Percentiles rank a stretch among this genome's conserved stretches.
These are phyloP conservation scores for Mimachlamys varia DNA, from an alignment of 2,888 invertebrate genomes.

Conservation along the genomic window DNA sequence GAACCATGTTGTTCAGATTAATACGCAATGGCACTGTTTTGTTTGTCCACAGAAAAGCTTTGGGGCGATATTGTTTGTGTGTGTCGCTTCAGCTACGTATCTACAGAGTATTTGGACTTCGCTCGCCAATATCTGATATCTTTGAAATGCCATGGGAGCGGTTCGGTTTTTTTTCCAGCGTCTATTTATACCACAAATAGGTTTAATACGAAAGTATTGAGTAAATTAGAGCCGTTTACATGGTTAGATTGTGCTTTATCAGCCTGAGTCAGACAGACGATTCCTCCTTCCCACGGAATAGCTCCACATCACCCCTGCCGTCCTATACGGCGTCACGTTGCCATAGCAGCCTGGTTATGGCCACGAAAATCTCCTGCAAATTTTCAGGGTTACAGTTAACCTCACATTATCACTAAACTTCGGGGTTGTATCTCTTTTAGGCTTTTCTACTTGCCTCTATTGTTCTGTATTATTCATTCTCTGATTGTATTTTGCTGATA, in stretches of 20 bases:
- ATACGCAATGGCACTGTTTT: neutral
- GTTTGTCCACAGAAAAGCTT: slow-evolving; percentile 16
- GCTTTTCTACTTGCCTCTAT: too few species aligned
- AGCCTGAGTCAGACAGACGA: neutral
- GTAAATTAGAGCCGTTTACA: slow-evolving; percentile 8
- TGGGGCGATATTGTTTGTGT: neutral
- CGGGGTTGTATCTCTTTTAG: too few species aligned
- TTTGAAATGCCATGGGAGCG: neutral
- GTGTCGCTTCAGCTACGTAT: neutral
- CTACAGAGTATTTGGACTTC: neutral
- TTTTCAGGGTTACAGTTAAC: neutral
- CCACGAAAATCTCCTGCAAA: neutral
- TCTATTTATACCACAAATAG: neutral
- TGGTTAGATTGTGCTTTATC: neutral
- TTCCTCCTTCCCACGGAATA: neutral
- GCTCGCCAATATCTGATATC: neutral
- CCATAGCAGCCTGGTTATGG: neutral
- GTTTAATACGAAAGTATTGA: neutral
- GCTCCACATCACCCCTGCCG: neutral
- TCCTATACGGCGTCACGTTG: neutral
- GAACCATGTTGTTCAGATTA: neutral
- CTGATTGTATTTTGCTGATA: too few species aligned
- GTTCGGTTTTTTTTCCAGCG: neutral
- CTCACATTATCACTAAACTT: too few species aligned
- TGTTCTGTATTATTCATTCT: neutral